Conservation (phyloP, 2,888 invertebrate genomes). For the Leucozona laternaria region DNA sequence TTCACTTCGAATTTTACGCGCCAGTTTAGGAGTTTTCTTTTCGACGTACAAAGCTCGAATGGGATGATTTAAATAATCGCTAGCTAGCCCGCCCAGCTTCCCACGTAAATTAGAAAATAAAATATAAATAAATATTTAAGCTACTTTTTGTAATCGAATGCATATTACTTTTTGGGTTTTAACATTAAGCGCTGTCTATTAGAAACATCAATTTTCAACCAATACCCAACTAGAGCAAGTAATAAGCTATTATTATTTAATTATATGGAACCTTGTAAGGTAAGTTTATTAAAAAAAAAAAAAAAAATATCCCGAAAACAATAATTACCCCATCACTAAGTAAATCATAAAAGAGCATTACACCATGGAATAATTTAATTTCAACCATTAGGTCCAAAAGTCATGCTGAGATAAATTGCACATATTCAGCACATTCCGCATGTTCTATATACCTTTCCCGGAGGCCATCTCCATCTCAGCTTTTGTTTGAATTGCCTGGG, state of each 20-base stretch:
- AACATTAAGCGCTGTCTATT: too few species aligned
- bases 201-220: neutral
- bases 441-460: neutral
- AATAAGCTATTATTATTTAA: neutral
- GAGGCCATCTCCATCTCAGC: slow-evolving; percentile 5
- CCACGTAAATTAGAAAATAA: too few species aligned
- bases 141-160: too few species aligned
- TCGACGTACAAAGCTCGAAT: too few species aligned
- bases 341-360: slow-evolving; percentile 2
- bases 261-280: neutral
- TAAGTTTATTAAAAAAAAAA: neutral
- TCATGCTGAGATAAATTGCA: slow-evolving; percentile 11
- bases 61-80: too few species aligned
- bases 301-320: neutral
- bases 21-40: too few species aligned
- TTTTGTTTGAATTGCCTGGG: slow-evolving; percentile 24
- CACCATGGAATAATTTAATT: slow-evolving; percentile 1
- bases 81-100: too few species aligned
- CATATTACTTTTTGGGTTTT: too few species aligned
- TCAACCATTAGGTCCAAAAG: slow-evolving; percentile 22
- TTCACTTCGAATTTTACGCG: too few species aligned
- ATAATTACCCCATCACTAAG: neutral
- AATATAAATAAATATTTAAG: too few species aligned
- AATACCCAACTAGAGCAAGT: neutral
- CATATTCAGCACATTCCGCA: neutral